phyloP scores from a whole-genome alignment of 2,113 vertebrate genomes.

The Pelmatolapia mariae region DNA sequence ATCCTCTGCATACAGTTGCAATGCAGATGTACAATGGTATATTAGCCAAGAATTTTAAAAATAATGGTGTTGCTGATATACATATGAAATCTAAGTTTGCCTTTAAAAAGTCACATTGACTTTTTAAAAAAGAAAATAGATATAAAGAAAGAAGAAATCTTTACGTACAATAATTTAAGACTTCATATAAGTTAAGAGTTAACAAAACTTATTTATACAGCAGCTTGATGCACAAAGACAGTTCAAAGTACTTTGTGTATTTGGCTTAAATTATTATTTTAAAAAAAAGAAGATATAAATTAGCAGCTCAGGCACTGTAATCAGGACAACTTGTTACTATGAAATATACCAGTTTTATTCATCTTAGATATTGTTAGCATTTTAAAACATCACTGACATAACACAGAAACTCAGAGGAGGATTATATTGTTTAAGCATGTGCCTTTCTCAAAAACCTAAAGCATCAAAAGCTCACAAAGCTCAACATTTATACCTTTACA shows the following conservation, averaged over 20 bases:
- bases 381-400: neutral
- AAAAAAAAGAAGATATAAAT: neutral
- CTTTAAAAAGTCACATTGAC: neutral
- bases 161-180: neutral
- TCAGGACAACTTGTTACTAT: rapidly evolving
- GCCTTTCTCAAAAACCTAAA: neutral
- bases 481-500: neutral
- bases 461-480: neutral
- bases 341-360: neutral
- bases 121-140: neutral
- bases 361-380: neutral
- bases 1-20: neutral
- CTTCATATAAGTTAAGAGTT: rapidly evolving
- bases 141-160: neutral
- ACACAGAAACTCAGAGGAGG: neutral
- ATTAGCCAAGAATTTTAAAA: neutral
- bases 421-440: neutral
- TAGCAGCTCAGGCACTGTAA: neutral
- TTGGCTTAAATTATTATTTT: neutral
- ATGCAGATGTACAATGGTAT: neutral
- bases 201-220: rapidly evolving
- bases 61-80: neutral
- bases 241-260: rapidly evolving
- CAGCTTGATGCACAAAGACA: neutral
- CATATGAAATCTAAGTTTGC: neutral